Evolutionary conservation across 2,113 vertebrate species (phyloP).

Genomic region (Bujurquina vittata): DNA sequence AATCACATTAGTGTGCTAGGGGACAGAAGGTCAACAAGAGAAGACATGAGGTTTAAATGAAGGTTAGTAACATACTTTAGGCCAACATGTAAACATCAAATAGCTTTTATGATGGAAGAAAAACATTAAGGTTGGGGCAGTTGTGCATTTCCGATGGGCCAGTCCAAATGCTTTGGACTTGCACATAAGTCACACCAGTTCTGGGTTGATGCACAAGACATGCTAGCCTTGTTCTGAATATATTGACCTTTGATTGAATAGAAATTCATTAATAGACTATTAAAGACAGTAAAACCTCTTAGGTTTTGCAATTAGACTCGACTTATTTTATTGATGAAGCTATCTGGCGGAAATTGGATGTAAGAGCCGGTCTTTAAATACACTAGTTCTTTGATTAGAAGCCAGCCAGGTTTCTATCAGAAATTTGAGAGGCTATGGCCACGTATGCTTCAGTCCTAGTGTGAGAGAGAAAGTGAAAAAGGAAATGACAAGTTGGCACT

Average conservation of each 20-base stretch:
- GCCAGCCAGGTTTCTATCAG: not conserved
- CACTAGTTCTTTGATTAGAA: not conserved
- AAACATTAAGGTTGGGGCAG: not conserved
- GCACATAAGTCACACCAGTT: constrained; percentile 1
- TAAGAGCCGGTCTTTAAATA: not conserved
- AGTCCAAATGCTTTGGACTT: constrained; percentile 31
- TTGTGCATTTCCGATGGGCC: constrained; percentile 8
- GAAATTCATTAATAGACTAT: not conserved
- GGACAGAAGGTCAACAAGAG: constrained; percentile 4
- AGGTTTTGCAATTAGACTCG: not conserved
- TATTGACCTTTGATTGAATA: not conserved
- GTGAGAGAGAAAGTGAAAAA: not conserved
- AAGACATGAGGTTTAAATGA: constrained; percentile 23
- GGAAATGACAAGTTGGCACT: not conserved
- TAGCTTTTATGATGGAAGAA: not conserved
- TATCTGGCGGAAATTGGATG: not conserved
- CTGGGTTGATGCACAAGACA: not conserved
- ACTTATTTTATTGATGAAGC: not conserved
- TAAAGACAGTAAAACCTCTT: not conserved
- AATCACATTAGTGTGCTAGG: not conserved
- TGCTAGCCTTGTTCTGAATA: not conserved
- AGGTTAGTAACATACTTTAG: constrained; percentile 5
- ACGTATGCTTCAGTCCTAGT: not conserved
- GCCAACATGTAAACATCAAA: not conserved
- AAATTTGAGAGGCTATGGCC: not conserved